phyloP scores from a whole-genome alignment of 1,140 invertebrate species.

The Heliconius congener region DNA sequence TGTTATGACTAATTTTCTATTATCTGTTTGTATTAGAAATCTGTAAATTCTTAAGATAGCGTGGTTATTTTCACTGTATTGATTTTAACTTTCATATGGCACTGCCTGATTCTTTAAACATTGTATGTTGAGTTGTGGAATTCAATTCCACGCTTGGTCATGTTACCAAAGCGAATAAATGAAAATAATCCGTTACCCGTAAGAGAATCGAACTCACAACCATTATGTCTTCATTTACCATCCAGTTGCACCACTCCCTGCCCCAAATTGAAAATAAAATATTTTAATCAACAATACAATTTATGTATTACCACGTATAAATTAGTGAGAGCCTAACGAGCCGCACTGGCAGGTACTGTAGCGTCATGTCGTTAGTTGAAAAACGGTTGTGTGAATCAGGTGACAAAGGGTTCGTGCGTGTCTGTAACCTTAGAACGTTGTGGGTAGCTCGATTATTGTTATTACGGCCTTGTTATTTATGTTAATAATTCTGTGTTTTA shows the following conservation, averaged over 20 bases:
- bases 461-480: conserved; percentile 39
- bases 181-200: neutral
- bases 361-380: conserved; percentile 34
- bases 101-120: too few relatives aligned
- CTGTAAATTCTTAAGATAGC: too few relatives aligned
- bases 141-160: too few relatives aligned
- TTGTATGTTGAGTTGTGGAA: too few relatives aligned
- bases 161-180: too few relatives aligned
- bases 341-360: conserved; percentile 3
- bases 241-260: neutral
- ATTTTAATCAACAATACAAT: conserved; percentile 34
- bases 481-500: neutral
- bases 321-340: conserved; percentile 35
- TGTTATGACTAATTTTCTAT: neutral
- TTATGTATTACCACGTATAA: conserved; percentile 8
- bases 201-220: neutral
- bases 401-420: conserved; percentile 47
- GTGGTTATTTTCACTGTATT: too few relatives aligned
- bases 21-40: too few relatives aligned
- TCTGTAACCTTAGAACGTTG: conserved; percentile 45
- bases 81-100: too few relatives aligned
- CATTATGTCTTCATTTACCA: neutral
- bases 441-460: conserved; percentile 42
- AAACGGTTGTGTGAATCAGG: conserved; percentile 45
- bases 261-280: conserved; percentile 6